Base-by-base conservation (phyloP, 2,888 invertebrate species). In the Plutella xylostella region DNA sequence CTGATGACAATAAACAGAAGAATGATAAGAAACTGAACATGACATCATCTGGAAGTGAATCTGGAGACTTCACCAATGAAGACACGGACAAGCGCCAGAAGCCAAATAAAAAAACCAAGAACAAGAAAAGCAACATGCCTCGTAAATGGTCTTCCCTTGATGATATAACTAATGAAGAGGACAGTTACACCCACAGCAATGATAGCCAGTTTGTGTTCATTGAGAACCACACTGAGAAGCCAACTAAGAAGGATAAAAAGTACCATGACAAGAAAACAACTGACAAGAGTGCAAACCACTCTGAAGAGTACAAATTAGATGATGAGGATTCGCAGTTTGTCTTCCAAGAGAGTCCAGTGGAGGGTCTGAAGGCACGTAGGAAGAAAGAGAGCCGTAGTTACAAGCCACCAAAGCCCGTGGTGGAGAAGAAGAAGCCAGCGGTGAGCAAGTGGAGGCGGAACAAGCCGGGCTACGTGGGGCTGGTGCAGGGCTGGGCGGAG, bases 131-230 rank as follows among this genome's bases (percentile, higher is more conserved):
- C 55, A 82, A 75, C 42, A 70, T 77, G 46, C 64, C 78, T 7
- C 72, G 87, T 25, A 88, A 86, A 63, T 89, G 88, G 88, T 87
- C 87, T 20, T 88, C 88, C 12, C 64, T 88, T 19, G 88, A 88
- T 56, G 79, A 84, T 45, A 69, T 83, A 17, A 68, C 77, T 2
- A 80, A 77, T 53, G 80, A 83, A 53, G 73, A 72, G 28, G 45
- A 55, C 1, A 55, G 51, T 44, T 76, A 66, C 50, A 65, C 62
- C n/a, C 68, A 69, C 48, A 62, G 61, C 11, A 72, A 65, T 52
- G 67, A 71, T 41, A 80, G 82, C 50, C 83, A 84, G 50, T 85
- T 84, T 63, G 65, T 83, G 15, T 79, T 83, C 50, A 79, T 84
- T 52, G 77, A 83, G 48, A 75, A 69, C 45, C 72, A 73, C 14